Percentiles rank a stretch among this genome's conserved stretches.
These are phyloP conservation scores for Clamator glandarius DNA, from an alignment of 2,797 vertebrate species.

Conservation along the genomic window DNA sequence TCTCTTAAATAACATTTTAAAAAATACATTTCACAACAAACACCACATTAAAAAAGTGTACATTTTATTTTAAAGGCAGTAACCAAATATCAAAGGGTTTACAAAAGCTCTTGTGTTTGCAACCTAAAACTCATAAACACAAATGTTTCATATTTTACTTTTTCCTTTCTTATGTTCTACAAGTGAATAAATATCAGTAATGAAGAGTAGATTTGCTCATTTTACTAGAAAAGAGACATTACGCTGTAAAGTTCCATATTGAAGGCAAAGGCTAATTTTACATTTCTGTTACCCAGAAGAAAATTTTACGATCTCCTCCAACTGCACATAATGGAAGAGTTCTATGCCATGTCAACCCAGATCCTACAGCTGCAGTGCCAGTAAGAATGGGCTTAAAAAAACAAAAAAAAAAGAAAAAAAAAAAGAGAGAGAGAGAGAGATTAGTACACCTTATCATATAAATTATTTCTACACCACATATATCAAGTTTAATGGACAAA, in stretches of 20 bases:
- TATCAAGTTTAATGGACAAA: background rate
- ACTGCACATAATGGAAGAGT: slow-evolving; percentile 92
- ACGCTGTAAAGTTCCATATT: background rate
- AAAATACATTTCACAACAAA: background rate
- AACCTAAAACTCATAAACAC: slow-evolving; percentile 50
- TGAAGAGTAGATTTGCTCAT: background rate
- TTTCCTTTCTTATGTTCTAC: background rate
- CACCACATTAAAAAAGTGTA: background rate
- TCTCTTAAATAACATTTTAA: background rate
- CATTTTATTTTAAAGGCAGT: slow-evolving; percentile 64
- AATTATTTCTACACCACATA: background rate
- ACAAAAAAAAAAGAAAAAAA: background rate
- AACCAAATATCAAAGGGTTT: background rate
- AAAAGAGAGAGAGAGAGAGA: background rate
- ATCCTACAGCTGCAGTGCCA: slow-evolving; percentile 88
- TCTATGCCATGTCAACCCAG: slow-evolving; percentile 95
- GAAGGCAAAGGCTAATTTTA: slow-evolving; percentile 72
- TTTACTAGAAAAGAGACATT: slow-evolving; percentile 25
- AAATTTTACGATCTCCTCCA: slow-evolving; percentile 92
- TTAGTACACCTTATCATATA: background rate
- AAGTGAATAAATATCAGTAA: slow-evolving; percentile 6
- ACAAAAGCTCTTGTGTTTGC: slow-evolving; percentile 13
- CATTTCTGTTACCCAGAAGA: slow-evolving; percentile 97
- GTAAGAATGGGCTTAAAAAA: slow-evolving; percentile 87
- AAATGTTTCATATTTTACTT: background rate